phyloP scores from a whole-genome alignment of 2,113 vertebrate species.

The Myocastor coypus region DNA sequence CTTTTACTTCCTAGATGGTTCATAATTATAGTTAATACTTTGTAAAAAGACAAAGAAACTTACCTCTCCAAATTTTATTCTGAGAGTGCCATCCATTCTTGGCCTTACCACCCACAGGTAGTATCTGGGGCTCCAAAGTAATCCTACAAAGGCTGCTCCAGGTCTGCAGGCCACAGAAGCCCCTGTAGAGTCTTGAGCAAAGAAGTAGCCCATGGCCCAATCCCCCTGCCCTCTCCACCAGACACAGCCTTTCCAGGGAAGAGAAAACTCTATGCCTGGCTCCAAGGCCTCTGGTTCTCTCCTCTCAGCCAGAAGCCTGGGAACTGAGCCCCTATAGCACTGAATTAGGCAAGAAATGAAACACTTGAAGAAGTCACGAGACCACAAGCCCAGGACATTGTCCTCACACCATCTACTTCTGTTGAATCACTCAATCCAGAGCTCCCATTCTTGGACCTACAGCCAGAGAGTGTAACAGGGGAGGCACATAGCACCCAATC shows the following conservation, averaged over 20 bases:
- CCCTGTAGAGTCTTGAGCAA: background rate
- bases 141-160: background rate
- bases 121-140: background rate
- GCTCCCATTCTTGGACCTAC: background rate
- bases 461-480: background rate
- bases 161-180: background rate
- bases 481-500: background rate
- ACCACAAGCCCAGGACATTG: background rate
- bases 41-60: constrained; percentile 13
- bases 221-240: background rate
- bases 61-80: background rate
- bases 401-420: background rate
- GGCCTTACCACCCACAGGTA: background rate
- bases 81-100: background rate
- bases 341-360: background rate
- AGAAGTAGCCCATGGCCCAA: background rate
- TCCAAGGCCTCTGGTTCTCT: background rate
- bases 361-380: background rate
- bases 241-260: no score
- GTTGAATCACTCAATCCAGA: background rate
- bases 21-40: background rate
- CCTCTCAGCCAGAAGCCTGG: background rate
- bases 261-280: accelerated
- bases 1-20: background rate
- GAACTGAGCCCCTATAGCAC: background rate